Base-by-base conservation (phyloP, 1,140 invertebrate species). In the Aphelenchoides besseyi region DNA sequence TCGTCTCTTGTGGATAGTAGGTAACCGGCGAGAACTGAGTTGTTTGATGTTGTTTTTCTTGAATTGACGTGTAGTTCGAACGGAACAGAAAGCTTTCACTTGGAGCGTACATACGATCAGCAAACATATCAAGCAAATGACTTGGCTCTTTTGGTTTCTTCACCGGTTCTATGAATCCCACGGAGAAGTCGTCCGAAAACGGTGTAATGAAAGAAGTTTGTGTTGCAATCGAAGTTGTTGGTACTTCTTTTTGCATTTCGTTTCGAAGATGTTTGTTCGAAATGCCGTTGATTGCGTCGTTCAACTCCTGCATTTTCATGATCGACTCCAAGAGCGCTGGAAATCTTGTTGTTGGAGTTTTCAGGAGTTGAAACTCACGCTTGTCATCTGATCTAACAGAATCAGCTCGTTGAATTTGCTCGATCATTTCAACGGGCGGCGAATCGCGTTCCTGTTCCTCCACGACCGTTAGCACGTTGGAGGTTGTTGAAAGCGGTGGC, bases 51-150 rank as follows among this genome's bases (percentile, higher is more conserved):
- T n/a, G n/a, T n/a, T n/a, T n/a, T n/a, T n/a, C n/a, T n/a, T n/a
- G n/a, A n/a, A n/a, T n/a, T n/a, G n/a, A n/a, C n/a, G n/a, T n/a
- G n/a, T n/a, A n/a, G n/a, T n/a, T n/a, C n/a, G n/a, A n/a, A n/a
- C n/a, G n/a, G n/a, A n/a, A n/a, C n/a, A n/a, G n/a, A n/a, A n/a
- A n/a, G n/a, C n/a, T n/a, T n/a, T 99, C 95, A 67, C 92, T 92
- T 37, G 93, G 93, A 87, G 95, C 91, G 78, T 96, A 95, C 90
- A 97, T 90, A 85, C 97, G 94, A 87, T 91, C 92, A 86, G 90
- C 94, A 61, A 92, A 91, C 62, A 92, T 89, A 86, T 98, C 95
- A 89, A 97, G 90, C 90, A 95, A 92, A 82, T 92, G 90, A 86
- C 95, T 91, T 85, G 97, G 94, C 70, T 87, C 87, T 80, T 91